Evolutionary conservation across 2,113 vertebrate species (phyloP).

Genomic region (Recurvirostra avosetta): DNA sequence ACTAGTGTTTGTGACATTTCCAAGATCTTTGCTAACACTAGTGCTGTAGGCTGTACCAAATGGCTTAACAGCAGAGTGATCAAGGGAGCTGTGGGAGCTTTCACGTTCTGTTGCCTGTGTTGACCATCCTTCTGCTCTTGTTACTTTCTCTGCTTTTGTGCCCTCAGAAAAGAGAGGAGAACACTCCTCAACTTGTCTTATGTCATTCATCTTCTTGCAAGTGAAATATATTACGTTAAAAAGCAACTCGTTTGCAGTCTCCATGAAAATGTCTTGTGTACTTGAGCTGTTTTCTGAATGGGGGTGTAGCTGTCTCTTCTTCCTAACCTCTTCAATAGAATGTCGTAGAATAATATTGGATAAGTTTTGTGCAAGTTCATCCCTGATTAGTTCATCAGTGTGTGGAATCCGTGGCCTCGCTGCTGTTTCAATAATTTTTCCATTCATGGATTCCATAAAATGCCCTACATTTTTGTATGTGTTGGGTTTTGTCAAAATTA

Average conservation of each 20-base stretch:
- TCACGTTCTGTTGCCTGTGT: background rate
- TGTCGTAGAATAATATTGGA: constrained; percentile 87
- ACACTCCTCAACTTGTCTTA: constrained; percentile 70
- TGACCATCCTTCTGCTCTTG: background rate
- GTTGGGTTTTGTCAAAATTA: constrained; percentile 80
- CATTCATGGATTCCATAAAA: constrained; percentile 83
- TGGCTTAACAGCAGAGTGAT: background rate
- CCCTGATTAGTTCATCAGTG: constrained; percentile 72
- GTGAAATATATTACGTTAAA: constrained; percentile 86
- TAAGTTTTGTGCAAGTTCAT: constrained; percentile 86
- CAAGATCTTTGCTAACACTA: background rate
- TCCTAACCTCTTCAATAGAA: constrained; percentile 84
- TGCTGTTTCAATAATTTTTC: constrained; percentile 81
- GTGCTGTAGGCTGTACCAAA: background rate
- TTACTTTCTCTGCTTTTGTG: background rate
- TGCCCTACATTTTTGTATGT: constrained; percentile 80
- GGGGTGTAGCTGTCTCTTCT: constrained; percentile 65
- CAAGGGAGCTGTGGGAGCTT: background rate
- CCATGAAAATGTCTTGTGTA: constrained; percentile 76
- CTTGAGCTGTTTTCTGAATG: constrained; percentile 48
- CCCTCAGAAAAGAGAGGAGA: constrained; percentile 27
- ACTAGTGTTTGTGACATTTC: background rate
- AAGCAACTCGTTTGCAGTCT: constrained; percentile 83
- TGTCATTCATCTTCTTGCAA: constrained; percentile 84
- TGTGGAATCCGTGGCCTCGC: constrained; percentile 73